phyloP scores from a whole-genome alignment of 2,113 vertebrate genomes.

The Chrysochloris asiatica region DNA sequence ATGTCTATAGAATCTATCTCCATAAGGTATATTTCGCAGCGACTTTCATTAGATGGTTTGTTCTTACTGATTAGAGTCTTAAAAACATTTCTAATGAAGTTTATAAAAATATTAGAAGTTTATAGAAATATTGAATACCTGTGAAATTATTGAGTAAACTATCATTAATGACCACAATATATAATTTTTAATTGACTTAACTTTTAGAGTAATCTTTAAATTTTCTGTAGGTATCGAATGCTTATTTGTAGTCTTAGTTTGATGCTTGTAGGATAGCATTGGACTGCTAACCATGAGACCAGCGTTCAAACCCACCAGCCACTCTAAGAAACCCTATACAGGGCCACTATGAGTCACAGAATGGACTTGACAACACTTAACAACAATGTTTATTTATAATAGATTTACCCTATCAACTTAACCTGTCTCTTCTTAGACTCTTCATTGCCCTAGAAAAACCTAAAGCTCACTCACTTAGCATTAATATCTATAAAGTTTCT shows the following conservation, averaged over 20 bases:
- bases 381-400: slow-evolving; percentile 8
- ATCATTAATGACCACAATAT: background rate
- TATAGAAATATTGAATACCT: slow-evolving; percentile 24
- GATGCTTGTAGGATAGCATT: no score
- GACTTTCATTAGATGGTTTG: background rate
- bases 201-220: background rate
- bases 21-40: background rate
- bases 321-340: no score
- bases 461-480: background rate
- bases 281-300: no score
- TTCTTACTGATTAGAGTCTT: slow-evolving; percentile 17
- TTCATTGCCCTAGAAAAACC: slow-evolving; percentile 17
- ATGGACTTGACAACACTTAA: no score
- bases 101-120: slow-evolving; percentile 21
- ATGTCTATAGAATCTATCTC: background rate
- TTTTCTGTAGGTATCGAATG: background rate
- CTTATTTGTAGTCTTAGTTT: no score
- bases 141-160: background rate
- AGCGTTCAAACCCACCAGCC: no score
- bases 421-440: background rate
- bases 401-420: background rate
- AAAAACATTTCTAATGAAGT: slow-evolving; percentile 26
- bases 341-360: no score
- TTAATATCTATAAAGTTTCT: background rate
- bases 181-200: slow-evolving; percentile 7